Evolutionary conservation across 2,113 vertebrate genomes (phyloP).

Genomic region (Xenopus laevis): DNA sequence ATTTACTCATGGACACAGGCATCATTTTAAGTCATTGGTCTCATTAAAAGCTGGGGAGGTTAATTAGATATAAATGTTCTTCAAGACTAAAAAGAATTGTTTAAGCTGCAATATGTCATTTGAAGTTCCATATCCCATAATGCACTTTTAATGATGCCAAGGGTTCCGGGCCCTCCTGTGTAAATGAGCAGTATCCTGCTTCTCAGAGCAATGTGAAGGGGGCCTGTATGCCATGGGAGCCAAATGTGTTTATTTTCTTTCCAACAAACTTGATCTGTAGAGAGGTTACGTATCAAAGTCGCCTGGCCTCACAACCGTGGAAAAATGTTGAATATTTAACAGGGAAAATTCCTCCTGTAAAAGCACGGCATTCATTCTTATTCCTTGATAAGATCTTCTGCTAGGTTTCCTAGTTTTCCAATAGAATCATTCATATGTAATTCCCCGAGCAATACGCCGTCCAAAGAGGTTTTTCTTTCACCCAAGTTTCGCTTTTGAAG

Average conservation of each 20-base stretch:
- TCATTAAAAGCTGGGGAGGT: not conserved
- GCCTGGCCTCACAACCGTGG: not conserved
- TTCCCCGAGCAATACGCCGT: not conserved
- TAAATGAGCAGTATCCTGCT: not conserved
- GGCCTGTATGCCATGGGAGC: not conserved
- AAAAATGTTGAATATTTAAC: not conserved
- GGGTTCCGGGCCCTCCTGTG: not conserved
- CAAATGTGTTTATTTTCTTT: not conserved
- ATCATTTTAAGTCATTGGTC: not conserved
- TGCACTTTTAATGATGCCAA: not conserved
- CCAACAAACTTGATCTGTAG: not conserved
- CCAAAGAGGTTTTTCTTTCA: not conserved
- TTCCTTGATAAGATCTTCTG: not conserved
- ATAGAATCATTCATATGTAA: not conserved
- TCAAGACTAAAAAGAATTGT: not conserved
- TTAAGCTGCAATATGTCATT: not conserved
- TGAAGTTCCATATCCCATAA: not conserved
- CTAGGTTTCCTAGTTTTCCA: not conserved
- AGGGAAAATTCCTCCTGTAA: not conserved
- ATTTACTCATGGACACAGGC: not conserved
- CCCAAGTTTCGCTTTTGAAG: not conserved
- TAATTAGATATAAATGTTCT: not conserved
- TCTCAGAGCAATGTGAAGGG: not conserved
- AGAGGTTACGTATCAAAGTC: not conserved
- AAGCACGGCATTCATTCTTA: not conserved